Evolutionary conservation across 2,888 invertebrate species (phyloP).

Genomic region (Nomada flava): DNA sequence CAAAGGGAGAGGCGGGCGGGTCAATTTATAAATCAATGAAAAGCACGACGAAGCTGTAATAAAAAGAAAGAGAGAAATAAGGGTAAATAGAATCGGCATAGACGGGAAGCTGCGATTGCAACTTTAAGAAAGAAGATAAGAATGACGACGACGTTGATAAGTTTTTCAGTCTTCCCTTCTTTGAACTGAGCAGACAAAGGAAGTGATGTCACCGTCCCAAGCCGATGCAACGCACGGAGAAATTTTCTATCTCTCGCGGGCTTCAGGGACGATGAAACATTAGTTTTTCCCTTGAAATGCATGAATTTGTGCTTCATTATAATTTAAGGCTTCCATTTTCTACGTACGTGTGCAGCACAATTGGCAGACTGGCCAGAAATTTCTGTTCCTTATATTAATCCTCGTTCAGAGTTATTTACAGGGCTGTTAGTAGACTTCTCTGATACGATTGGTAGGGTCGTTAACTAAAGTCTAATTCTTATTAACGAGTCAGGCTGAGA

Average conservation of each 20-base stretch:
- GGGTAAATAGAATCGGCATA: conserved; percentile 11
- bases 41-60: conserved; percentile 10
- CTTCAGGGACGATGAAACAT: conserved; percentile 1
- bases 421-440: neutral
- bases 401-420: too few relatives aligned
- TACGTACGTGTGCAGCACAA: too few relatives aligned
- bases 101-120: conserved; percentile 9
- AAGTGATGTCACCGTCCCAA: neutral
- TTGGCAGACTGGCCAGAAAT: neutral
- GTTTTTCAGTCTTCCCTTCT: conserved; percentile 4
- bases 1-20: neutral
- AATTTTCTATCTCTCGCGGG: neutral
- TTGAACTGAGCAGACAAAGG: conserved; percentile 1
- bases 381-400: neutral
- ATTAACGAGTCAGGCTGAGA: neutral
- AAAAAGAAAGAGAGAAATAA: conserved; percentile 6
- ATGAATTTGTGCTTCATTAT: neutral
- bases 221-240: neutral
- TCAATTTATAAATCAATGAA: conserved; percentile 40
- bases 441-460: neutral
- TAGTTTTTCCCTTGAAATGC: neutral
- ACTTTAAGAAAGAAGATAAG: neutral
- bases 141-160: conserved; percentile 18
- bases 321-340: neutral
- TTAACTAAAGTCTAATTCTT: neutral